Evolutionary conservation across 1,140 invertebrate species (phyloP), one percentile per base, ranked within the genome.

Genomic region (Anoplolepis gracilipes): DNA sequence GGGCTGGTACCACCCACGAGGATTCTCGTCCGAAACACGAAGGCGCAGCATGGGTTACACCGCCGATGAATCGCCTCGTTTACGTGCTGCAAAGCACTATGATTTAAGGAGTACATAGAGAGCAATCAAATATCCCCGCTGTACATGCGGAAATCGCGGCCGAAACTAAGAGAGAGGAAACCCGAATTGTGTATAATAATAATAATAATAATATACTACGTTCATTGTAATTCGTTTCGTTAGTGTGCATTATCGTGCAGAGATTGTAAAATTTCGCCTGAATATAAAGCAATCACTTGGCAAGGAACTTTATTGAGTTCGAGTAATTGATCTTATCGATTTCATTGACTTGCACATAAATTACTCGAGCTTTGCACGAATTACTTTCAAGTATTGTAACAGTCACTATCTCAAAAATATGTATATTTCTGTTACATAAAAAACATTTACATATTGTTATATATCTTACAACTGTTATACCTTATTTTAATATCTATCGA

Each of bases 21-120:
- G 86, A 84, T 88, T 79, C 85, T 70, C 86, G 55, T 82, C 46
- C n/a, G 59, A 85, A 78, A 88, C 67, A 85, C 69, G 65, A 85
- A 85, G 59, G 61, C 65, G 70, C 73, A 33, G 55, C 28, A 22
- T 30, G 25, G 33, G 42, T 57, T 86, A 55, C 39, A 73, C 62
- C 62, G 78, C 76, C 65, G 78, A 62, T 85, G 82, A 87, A 85
- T 87, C 49, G 76, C 62, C 65, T 85, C 76, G 75, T 89, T 87
- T 85, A 79, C 77, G 62, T 64, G 78, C 62, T 53, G 79, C 81
- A 55, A 78, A 88, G 49, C 81, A 77, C 72, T 84, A 64, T 84
- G 81, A 84, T 84, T 84, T 84, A 84, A 84, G 46, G 46, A 16
- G 72, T 72, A 67, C 81, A 77, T 65, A 62, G 81, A 77, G 81